Conservation (phyloP, 2,888 invertebrate genomes). For the Diadegma fenestrale region DNA sequence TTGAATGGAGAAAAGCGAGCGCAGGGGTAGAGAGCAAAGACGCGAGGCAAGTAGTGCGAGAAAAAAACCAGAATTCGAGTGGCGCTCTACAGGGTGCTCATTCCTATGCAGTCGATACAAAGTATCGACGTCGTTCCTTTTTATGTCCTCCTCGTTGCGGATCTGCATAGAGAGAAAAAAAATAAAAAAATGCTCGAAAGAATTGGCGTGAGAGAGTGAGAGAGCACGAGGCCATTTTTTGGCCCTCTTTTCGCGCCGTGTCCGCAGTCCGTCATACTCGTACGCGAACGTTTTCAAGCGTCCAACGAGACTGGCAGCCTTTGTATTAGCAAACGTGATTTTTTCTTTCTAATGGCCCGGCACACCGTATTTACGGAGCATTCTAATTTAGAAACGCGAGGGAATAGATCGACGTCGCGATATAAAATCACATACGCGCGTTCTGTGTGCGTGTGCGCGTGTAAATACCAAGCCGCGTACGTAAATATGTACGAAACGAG, state of each 20-base stretch:
- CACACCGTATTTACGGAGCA: constrained; percentile 6
- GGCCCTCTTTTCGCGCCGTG: constrained; percentile 14
- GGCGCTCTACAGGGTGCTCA: constrained; percentile 68
- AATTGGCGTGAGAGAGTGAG: neutral
- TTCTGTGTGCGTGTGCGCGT: neutral
- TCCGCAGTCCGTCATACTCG: too few species aligned
- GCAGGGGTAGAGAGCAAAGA: neutral
- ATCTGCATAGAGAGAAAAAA: constrained; percentile 46
- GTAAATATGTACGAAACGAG: constrained; percentile 37
- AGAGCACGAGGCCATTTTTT: neutral
- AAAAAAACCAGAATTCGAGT: constrained; percentile 66
- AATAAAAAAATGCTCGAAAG: constrained; percentile 31
- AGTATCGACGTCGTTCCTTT: constrained; percentile 66
- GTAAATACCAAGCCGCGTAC: neutral
- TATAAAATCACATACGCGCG: too few species aligned
- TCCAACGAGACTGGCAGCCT: constrained; percentile 4
- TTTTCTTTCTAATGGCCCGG: constrained; percentile 3
- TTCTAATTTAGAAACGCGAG: constrained; percentile 56
- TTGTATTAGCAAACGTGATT: constrained; percentile 23
- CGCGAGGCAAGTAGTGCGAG: constrained; percentile 34
- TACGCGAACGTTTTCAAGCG: constrained; percentile 13
- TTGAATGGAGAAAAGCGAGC: neutral
- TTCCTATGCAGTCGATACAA: constrained; percentile 69
- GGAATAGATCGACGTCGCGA: constrained; percentile 62
- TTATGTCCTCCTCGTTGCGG: constrained; percentile 51